These are phyloP conservation scores for Anoncus sp. DNA, from an alignment of 2,888 invertebrate genomes.

Conservation along the genomic window DNA sequence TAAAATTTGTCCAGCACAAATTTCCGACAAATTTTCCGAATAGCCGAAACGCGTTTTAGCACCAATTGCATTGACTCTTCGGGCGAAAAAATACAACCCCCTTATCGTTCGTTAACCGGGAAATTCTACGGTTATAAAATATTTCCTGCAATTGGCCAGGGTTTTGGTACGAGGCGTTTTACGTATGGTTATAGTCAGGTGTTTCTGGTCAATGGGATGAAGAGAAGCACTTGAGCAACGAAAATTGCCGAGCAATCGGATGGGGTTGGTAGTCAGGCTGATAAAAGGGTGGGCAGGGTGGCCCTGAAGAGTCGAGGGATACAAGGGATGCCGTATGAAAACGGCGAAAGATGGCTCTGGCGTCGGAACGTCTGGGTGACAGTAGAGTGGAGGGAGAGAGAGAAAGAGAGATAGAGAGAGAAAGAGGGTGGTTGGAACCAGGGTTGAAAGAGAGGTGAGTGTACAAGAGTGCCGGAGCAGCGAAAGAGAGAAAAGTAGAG, in stretches of 20 bases:
- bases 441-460: conserved; percentile 34
- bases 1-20: too few species aligned
- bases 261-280: conserved; percentile 32
- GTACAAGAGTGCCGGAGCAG: conserved; percentile 26
- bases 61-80: conserved; percentile 8
- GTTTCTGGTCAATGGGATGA: conserved; percentile 33
- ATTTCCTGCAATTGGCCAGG: conserved; percentile 22
- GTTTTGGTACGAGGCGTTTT: conserved; percentile 15
- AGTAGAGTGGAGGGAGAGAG: conserved; percentile 9
- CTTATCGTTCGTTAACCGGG: conserved; percentile 27
- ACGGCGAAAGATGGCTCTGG: conserved; percentile 60
- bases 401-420: not conserved
- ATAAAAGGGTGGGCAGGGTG: conserved; percentile 25
- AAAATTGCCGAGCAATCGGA: conserved; percentile 45
- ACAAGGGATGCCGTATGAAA: conserved; percentile 42
- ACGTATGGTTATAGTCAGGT: conserved; percentile 37
- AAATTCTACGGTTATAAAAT: conserved; percentile 34
- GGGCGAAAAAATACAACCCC: not conserved
- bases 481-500: conserved; percentile 40
- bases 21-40: not conserved
- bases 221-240: conserved; percentile 39
- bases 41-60: not conserved
- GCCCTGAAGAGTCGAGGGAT: conserved; percentile 12
- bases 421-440: conserved; percentile 23
- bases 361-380: conserved; percentile 51